These are phyloP conservation scores for Sesia bembeciformis DNA, from an alignment of 2,888 invertebrate species.

Conservation along the genomic window DNA sequence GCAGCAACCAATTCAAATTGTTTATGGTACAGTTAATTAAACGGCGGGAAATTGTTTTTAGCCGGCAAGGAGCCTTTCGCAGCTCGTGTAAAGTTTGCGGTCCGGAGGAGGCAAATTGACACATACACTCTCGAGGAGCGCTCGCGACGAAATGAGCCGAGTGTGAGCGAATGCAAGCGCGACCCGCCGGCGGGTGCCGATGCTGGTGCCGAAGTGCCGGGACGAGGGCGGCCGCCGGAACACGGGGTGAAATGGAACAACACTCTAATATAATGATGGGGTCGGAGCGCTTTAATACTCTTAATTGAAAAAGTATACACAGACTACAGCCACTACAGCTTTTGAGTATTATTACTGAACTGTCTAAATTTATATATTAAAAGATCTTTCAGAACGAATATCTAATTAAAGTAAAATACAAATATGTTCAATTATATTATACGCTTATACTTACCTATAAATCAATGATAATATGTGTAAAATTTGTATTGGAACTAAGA, in stretches of 20 bases:
- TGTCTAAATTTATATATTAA: not conserved
- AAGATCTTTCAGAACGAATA: too few species aligned
- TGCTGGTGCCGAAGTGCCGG: constrained; percentile 5
- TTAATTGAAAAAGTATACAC: constrained; percentile 71
- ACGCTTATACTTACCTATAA: too few species aligned
- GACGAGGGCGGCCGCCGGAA: constrained; percentile 39
- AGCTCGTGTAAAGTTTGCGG: constrained; percentile 64
- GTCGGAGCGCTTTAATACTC: constrained; percentile 73
- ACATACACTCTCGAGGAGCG: constrained; percentile 31
- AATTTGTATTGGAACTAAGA: too few species aligned
- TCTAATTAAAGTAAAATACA: too few species aligned
- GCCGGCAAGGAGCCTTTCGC: constrained; percentile 20
- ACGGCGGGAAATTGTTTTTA: constrained; percentile 13
- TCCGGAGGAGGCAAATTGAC: constrained; percentile 12
- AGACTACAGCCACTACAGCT: constrained; percentile 58
- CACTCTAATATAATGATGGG: constrained; percentile 74
- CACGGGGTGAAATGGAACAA: constrained; percentile 65
- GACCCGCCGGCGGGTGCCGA: constrained; percentile 11
- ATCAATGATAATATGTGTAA: too few species aligned
- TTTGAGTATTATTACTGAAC: constrained; percentile 54
- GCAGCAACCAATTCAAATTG: constrained; percentile 16
- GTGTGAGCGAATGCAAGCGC: constrained; percentile 10
- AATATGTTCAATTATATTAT: too few species aligned
- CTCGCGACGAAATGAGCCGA: constrained; percentile 51
- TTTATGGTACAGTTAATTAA: constrained; percentile 23